Evolutionary conservation across 2,888 invertebrate genomes (phyloP), one percentile per base, ranked within the genome.

Genomic region (Euspilapteryx auroguttella): DNA sequence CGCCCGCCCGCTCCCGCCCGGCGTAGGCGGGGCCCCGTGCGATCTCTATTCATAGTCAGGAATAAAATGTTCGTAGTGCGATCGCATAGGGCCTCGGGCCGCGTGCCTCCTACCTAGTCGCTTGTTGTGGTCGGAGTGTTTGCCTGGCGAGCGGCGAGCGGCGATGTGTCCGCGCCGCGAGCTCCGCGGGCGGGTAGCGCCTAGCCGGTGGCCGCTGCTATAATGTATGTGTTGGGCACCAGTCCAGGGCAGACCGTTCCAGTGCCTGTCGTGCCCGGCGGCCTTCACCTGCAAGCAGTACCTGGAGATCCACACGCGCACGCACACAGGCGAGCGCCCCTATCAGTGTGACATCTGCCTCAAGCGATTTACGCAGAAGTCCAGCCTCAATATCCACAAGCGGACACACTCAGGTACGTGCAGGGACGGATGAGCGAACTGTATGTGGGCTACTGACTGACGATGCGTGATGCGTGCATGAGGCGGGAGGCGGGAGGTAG

Each of bases 331-430:
- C 55, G 71, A 77, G 68, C 76, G 79, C 33, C 79, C 79, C 33
- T 79, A 79, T 65, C 76, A 87, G 64, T 88, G 87, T 65, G 85
- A 85, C 65, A 78, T 85, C 53, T 88, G 88, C 65, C 79, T 83
- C 51, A 88, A 88, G 73, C 80, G 86, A 53, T 89, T 88, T 75
- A 87, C 87, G 37, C 88, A 89, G 75, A 88, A 88, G 63, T 87
- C 87, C 54, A 87, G 87, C 61, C 78, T 89, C 46, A 88, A 87
- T 73, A 87, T 87, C 41, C 88, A 88, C 78, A 87, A 86, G 58
- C 80, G 87, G 52, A 85, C 86, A 40, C 88, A 88, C 59, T 86
- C 87, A 50, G 78, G 79, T 79, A 73, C 44, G 69, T 62, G 41
- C 36, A 39, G 34, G 24, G 20, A 13, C 33, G 46, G 48, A 45